phyloP scores from a whole-genome alignment of 2,888 invertebrate genomes.

The Caenorhabditis drosophilae region DNA sequence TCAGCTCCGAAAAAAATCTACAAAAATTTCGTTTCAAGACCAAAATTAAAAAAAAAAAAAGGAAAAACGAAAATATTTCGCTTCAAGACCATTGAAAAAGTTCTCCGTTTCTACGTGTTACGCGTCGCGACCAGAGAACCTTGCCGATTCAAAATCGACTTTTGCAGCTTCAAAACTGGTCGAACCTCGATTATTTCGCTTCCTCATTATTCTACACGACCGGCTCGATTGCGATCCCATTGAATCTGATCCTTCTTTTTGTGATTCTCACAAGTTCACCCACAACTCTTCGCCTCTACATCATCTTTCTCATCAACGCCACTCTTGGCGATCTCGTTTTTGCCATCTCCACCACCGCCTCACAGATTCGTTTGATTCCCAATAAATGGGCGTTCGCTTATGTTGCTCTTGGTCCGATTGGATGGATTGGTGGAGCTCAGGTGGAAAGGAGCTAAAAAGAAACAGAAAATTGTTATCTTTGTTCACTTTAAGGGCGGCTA shows the following conservation, averaged over 20 bases:
- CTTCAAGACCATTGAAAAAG: too few species aligned
- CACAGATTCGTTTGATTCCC: conserved; percentile 56
- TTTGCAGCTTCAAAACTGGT: conserved; percentile 32
- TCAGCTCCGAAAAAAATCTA: too few species aligned
- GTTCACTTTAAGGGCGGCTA: conserved; percentile 27
- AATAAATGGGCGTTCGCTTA: conserved; percentile 58
- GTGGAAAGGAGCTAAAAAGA: not conserved
- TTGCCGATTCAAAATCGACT: too few species aligned
- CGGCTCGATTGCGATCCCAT: conserved; percentile 34
- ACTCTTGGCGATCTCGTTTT: conserved; percentile 43
- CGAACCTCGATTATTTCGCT: conserved; percentile 33
- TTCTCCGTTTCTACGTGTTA: too few species aligned
- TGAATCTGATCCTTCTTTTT: conserved; percentile 35
- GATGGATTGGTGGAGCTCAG: conserved; percentile 36
- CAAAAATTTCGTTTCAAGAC: too few species aligned
- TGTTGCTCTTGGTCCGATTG: conserved; percentile 49
- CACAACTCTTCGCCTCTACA: conserved; percentile 28
- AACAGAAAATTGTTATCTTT: not conserved
- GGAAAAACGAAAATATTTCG: too few species aligned
- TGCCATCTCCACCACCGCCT: conserved; percentile 33
- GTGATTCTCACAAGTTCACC: conserved; percentile 36
- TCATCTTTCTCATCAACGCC: conserved; percentile 44
- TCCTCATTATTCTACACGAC: conserved; percentile 30
- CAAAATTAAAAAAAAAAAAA: too few species aligned
- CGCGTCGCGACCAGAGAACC: too few species aligned